Conservation (phyloP, 2,797 vertebrate genomes). For the Rousettus madagascariensis region DNA sequence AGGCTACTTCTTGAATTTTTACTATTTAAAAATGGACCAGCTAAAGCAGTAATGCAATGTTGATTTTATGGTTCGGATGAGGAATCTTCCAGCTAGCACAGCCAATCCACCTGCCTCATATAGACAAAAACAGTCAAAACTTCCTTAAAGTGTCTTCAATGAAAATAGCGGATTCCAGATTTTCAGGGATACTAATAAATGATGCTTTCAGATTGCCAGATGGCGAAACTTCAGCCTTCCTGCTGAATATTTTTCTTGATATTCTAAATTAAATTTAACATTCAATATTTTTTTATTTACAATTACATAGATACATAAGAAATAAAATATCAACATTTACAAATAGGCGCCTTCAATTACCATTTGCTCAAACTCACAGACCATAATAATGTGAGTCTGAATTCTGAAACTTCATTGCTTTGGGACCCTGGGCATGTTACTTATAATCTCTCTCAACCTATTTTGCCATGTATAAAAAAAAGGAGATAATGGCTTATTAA, state of each 20-base stretch:
- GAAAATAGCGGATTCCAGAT: background rate
- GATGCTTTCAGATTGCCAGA: background rate
- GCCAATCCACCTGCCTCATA: background rate
- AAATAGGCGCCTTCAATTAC: constrained; percentile 20
- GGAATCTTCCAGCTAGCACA: background rate
- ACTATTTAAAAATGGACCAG: background rate
- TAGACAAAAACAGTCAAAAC: background rate
- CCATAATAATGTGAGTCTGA: background rate
- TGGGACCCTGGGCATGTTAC: background rate
- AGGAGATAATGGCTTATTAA: background rate
- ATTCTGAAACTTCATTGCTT: constrained; percentile 28
- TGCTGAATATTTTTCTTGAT: background rate
- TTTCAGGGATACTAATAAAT: constrained; percentile 20
- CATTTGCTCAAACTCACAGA: constrained; percentile 13
- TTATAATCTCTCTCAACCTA: background rate
- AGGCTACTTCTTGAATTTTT: background rate
- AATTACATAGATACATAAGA: background rate
- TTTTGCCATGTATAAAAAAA: background rate
- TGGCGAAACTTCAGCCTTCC: background rate
- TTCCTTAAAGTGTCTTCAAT: constrained; percentile 25
- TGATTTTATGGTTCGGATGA: background rate
- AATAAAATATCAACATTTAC: constrained; percentile 20
- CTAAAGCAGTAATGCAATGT: background rate
- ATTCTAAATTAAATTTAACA: constrained; percentile 53
- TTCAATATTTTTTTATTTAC: background rate